Percentiles rank a stretch among this genome's conserved stretches.
phyloP scores from a whole-genome alignment of 2,113 vertebrate genomes.

The Labeo catla region DNA sequence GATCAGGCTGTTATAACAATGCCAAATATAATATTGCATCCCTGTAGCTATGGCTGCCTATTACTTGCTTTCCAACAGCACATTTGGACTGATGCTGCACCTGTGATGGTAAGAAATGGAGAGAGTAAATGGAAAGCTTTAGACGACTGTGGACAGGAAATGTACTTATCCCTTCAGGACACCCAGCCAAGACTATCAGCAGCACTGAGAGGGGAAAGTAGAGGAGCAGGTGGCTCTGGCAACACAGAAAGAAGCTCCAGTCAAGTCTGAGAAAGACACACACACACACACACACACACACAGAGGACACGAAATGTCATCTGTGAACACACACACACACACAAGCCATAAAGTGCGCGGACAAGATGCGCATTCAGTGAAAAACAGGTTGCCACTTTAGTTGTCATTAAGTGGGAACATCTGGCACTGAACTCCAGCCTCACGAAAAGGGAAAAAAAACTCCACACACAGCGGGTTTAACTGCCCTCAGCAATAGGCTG shows the following conservation, averaged over 20 bases:
- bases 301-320: neutral
- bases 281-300: neutral
- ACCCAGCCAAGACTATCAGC: constrained; percentile 20
- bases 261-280: constrained; percentile 5
- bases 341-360: constrained; percentile 14
- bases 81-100: constrained; percentile 3
- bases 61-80: neutral
- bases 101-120: constrained; percentile 17
- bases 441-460: neutral
- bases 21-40: neutral
- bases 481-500: constrained; percentile 17
- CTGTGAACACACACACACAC: neutral
- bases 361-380: constrained; percentile 18
- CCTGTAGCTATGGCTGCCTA: neutral
- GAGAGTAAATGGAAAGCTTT: constrained; percentile 29
- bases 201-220: constrained; percentile 2
- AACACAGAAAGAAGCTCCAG: neutral
- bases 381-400: constrained; percentile 26
- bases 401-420: constrained; percentile 28
- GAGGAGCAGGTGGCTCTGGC: constrained; percentile 32
- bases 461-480: neutral
- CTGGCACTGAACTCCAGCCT: constrained; percentile 20
- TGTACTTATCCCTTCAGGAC: constrained; percentile 40
- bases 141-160: neutral
- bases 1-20: neutral